Percentiles rank a stretch among this genome's conserved stretches.
phyloP scores from a whole-genome alignment of 2,888 invertebrate species.

The Mimas tiliae region DNA sequence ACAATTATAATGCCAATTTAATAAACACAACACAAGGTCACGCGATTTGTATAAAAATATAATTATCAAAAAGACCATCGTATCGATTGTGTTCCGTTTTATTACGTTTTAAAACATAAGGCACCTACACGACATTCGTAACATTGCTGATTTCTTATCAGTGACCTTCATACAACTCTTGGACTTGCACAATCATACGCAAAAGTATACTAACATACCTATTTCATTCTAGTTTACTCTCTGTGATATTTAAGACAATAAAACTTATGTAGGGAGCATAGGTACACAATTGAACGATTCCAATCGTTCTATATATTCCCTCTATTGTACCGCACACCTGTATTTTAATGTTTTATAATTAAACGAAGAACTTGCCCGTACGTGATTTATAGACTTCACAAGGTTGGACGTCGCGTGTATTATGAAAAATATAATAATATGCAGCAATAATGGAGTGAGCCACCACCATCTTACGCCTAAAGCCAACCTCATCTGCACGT shows the following conservation, averaged over 20 bases:
- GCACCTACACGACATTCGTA: constrained; percentile 60
- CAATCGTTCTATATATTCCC: too few relatives aligned
- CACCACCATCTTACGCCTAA: too few relatives aligned
- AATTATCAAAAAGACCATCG: constrained; percentile 35
- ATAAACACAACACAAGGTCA: constrained; percentile 31
- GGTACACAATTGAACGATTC: background rate
- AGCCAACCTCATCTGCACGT: too few relatives aligned
- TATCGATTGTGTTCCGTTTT: constrained; percentile 46
- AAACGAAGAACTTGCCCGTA: background rate
- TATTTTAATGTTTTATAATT: background rate
- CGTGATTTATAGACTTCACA: background rate
- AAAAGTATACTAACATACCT: constrained; percentile 45
- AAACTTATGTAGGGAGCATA: background rate
- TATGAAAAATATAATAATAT: background rate
- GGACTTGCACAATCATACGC: constrained; percentile 63
- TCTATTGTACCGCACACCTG: background rate
- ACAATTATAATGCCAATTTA: constrained; percentile 5
- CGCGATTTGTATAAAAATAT: constrained; percentile 30
- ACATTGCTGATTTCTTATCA: constrained; percentile 78
- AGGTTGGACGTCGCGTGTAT: background rate
- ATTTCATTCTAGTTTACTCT: constrained; percentile 30
- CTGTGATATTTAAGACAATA: constrained; percentile 5
- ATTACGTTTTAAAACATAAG: constrained; percentile 53
- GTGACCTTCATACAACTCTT: constrained; percentile 73
- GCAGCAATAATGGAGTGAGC: too few relatives aligned